Base-by-base conservation (phyloP, 2,797 vertebrate species). In the Nannoperca obscura region DNA sequence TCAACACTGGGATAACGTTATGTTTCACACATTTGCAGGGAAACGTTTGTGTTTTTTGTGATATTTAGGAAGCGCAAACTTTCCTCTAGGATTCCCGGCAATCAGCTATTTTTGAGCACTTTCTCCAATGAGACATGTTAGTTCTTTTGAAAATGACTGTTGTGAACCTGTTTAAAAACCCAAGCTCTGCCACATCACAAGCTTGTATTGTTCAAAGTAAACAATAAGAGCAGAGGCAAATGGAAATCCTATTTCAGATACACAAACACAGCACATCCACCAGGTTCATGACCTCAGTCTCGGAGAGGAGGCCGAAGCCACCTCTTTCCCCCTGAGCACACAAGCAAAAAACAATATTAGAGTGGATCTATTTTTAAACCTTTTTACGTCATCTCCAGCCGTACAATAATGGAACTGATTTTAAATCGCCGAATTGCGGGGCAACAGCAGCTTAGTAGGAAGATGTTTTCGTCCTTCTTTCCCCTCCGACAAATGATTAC, bases 351-450 rank as follows among this genome's bases (percentile, higher is more conserved):
- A 72, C 72, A 82, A 74, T 62, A 86, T 85, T 54, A 78, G 49
- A 80, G 50, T 61, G 12, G 71, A 71, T 40, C 84, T 87, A 88
- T 90, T 90, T 84, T 78, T 88, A 83, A 85, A 80, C 65, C 86
- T 66, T 74, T 80, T 90, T 80, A 79, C 46, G 70, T 91, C 81
- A 86, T 78, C 68, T 61, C 6, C 66, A 70, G 63, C 34, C 50
- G 80, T 76, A 80, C 66, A 75, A 80, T 86, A 84, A 90, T 66
- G 76, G 69, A 71, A 63, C 57, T 14, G 81, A 74, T 81, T 88
- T 86, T 60, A 89, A 89, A 82, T 65, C 73, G 49, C 46, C 66
- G 70, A 55, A 72, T 60, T 65, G 72, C 49, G 50, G 73, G 64
- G 32, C 76, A 81, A 32, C 5, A 10, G 65, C 80, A 71, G 84